phyloP scores from a whole-genome alignment of 2,797 vertebrate genomes.

The Orientallactaga sibirica region DNA sequence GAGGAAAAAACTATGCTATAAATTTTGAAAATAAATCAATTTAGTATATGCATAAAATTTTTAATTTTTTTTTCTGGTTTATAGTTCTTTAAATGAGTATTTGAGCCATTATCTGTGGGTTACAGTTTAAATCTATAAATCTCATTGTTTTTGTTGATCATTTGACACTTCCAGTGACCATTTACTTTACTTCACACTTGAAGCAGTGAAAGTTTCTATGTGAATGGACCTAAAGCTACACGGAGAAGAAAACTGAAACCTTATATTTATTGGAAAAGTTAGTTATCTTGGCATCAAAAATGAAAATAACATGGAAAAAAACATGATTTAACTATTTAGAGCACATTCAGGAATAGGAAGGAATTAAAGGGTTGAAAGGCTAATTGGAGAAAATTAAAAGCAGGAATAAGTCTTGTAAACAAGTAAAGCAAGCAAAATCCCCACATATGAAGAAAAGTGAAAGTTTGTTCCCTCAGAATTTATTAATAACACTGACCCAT shows the following conservation, averaged over 20 bases:
- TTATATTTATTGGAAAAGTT: not conserved
- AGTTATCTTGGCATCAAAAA: not conserved
- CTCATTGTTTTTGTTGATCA: slow-evolving; percentile 10
- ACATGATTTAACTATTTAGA: not conserved
- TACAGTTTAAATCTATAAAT: slow-evolving; percentile 25
- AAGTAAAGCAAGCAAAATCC: not conserved
- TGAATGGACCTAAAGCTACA: not conserved
- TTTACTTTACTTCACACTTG: slow-evolving; percentile 4
- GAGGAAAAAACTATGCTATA: not conserved
- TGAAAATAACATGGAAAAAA: not conserved
- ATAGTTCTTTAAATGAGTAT: not conserved
- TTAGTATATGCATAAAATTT: not conserved
- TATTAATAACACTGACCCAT: not conserved
- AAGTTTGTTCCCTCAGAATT: slow-evolving; percentile 39
- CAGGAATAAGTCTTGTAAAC: not conserved
- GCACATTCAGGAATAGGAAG: not conserved
- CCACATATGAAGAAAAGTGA: not conserved
- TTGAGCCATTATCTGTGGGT: not conserved
- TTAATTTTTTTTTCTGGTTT: slow-evolving; percentile 1
- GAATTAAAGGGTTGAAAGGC: not conserved
- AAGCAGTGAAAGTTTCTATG: not conserved
- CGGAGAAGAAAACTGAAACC: not conserved
- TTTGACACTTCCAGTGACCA: not conserved
- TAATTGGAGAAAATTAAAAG: slow-evolving; percentile 15
- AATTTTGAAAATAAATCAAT: slow-evolving; percentile 14